phyloP scores from a whole-genome alignment of 2,797 vertebrate genomes.

The Martes flavigula region DNA sequence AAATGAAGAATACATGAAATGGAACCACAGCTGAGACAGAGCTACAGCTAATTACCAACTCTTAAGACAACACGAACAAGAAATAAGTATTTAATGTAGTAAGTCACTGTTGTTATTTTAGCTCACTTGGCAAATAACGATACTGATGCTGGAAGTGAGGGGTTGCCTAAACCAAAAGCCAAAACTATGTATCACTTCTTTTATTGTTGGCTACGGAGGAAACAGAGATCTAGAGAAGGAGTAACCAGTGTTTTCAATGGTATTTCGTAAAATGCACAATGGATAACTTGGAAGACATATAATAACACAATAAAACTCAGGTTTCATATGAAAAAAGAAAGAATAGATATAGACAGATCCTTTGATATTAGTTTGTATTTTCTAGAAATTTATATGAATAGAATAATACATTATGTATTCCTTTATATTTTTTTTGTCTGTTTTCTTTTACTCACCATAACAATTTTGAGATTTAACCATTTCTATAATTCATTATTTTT shows the following conservation, averaged over 20 bases:
- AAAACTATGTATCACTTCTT: conserved; percentile 2
- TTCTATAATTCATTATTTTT: neutral
- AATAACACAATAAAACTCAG: neutral
- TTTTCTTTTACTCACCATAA: neutral
- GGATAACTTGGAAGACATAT: conserved; percentile 1
- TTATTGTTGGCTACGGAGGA: neutral
- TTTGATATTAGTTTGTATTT: neutral
- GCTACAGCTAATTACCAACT: neutral
- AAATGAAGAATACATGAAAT: neutral
- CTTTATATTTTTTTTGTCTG: neutral
- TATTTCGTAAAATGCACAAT: neutral
- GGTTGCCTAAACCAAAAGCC: neutral
- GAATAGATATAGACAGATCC: neutral
- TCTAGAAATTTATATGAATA: neutral
- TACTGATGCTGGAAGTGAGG: neutral
- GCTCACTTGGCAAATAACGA: neutral
- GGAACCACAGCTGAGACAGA: neutral
- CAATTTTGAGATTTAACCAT: neutral
- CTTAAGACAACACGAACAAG: neutral
- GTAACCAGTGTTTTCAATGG: neutral
- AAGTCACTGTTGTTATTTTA: neutral
- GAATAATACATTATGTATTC: neutral
- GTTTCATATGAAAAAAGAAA: neutral
- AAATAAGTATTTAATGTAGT: neutral
- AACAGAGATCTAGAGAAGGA: neutral